A percentile compares a stretch with the other conserved stretches of the same genome.
These are phyloP conservation scores for Cydia fagiglandana DNA, from an alignment of 1,140 invertebrate species.

Conservation along the genomic window DNA sequence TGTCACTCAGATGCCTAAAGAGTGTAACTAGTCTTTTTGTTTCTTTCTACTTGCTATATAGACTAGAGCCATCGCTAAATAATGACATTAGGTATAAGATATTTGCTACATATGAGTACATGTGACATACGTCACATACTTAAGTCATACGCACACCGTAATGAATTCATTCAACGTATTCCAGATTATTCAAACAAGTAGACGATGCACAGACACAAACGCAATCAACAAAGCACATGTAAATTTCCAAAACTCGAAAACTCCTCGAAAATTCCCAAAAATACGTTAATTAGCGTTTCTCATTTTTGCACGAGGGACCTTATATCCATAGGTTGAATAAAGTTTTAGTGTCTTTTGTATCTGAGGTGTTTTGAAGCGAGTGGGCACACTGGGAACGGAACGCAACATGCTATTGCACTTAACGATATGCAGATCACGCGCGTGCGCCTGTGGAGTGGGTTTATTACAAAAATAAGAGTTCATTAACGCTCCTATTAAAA, in stretches of 20 bases:
- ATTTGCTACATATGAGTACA: no score
- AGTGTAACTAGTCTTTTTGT: conserved; percentile 5
- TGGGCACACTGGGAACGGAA: background rate
- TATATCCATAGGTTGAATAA: background rate
- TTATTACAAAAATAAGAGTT: background rate
- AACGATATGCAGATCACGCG: conserved; percentile 20
- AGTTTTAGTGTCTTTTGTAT: background rate
- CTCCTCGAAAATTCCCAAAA: conserved; percentile 16
- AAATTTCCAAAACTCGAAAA: background rate
- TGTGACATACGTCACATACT: no score
- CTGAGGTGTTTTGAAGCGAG: background rate
- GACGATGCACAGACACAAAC: background rate
- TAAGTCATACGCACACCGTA: background rate
- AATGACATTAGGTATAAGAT: no score
- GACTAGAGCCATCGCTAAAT: no score
- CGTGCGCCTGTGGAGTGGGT: background rate
- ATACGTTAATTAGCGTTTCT: conserved; percentile 8
- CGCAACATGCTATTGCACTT: conserved; percentile 22
- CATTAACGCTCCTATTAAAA: background rate
- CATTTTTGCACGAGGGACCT: background rate
- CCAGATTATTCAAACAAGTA: background rate
- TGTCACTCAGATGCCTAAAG: conserved; percentile 24
- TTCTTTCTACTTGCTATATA: no score
- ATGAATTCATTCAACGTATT: background rate
- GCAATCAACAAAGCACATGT: conserved; percentile 16